phyloP scores from a whole-genome alignment of 1,140 invertebrate genomes.

The Drosophila suzukii region DNA sequence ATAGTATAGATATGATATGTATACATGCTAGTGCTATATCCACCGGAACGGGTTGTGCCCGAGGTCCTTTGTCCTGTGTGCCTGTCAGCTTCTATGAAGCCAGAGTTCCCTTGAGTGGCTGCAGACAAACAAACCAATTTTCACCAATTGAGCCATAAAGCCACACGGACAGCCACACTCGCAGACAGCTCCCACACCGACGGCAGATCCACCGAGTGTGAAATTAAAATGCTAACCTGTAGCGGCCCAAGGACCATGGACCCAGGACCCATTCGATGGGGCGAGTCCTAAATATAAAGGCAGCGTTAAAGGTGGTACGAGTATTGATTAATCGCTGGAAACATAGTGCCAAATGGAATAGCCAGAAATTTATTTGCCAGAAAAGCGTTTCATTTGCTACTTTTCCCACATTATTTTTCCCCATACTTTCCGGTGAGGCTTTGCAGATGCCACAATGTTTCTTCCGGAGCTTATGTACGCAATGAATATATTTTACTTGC shows the following conservation, averaged over 20 bases:
- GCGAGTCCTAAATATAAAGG: conserved; percentile 56
- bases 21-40: neutral
- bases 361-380: conserved; percentile 16
- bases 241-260: conserved; percentile 33
- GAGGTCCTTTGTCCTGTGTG: conserved; percentile 40
- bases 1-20: conserved; percentile 11
- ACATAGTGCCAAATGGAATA: conserved; percentile 20
- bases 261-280: conserved; percentile 12
- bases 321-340: conserved; percentile 60
- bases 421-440: conserved; percentile 10
- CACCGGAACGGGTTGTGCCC: conserved; percentile 25
- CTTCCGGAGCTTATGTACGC: neutral
- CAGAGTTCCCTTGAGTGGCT: conserved; percentile 50
- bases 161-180: conserved; percentile 30
- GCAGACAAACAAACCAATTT: conserved; percentile 57
- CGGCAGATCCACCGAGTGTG: conserved; percentile 44
- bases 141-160: conserved; percentile 60
- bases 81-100: conserved; percentile 46
- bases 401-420: neutral
- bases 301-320: conserved; percentile 31
- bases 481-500: neutral
- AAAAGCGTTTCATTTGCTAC: conserved; percentile 12
- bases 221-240: conserved; percentile 64
- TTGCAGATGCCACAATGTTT: conserved; percentile 14
- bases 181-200: conserved; percentile 17